These are phyloP conservation scores for Sphinx pinastri DNA, from an alignment of 2,888 invertebrate species.

Conservation along the genomic window DNA sequence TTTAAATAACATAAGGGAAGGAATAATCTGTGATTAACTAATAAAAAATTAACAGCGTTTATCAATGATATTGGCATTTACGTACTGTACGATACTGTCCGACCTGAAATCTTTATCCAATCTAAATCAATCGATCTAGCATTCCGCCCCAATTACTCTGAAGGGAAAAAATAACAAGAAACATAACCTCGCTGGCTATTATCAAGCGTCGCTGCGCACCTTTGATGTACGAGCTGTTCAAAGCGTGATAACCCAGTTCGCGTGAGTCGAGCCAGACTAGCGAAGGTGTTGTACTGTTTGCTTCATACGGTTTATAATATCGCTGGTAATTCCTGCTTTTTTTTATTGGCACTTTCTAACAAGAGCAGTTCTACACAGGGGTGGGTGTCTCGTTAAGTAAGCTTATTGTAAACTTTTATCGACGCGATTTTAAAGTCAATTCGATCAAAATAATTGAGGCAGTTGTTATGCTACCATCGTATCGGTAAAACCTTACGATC, in stretches of 20 bases:
- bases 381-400: too few relatives aligned
- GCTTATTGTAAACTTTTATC: too few relatives aligned
- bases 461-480: too few relatives aligned
- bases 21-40: too few relatives aligned
- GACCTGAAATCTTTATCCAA: not conserved
- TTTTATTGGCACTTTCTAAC: too few relatives aligned
- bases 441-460: too few relatives aligned
- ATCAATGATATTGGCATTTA: not conserved
- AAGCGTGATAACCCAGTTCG: slow-evolving; percentile 21
- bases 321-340: not conserved
- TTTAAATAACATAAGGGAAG: too few relatives aligned
- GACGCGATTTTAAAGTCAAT: too few relatives aligned
- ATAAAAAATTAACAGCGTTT: not conserved
- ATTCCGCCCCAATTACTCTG: not conserved
- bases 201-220: slow-evolving; percentile 10
- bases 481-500: too few relatives aligned
- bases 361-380: too few relatives aligned
- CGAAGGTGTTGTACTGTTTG: slow-evolving; percentile 3
- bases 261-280: not conserved
- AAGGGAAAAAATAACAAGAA: slow-evolving; percentile 14
- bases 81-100: not conserved
- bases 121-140: not conserved
- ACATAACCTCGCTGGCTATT: not conserved
- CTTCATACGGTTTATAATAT: not conserved
- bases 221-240: slow-evolving; percentile 16